phyloP scores from a whole-genome alignment of 1,140 invertebrate species.

The Hylaeus volcanicus region DNA sequence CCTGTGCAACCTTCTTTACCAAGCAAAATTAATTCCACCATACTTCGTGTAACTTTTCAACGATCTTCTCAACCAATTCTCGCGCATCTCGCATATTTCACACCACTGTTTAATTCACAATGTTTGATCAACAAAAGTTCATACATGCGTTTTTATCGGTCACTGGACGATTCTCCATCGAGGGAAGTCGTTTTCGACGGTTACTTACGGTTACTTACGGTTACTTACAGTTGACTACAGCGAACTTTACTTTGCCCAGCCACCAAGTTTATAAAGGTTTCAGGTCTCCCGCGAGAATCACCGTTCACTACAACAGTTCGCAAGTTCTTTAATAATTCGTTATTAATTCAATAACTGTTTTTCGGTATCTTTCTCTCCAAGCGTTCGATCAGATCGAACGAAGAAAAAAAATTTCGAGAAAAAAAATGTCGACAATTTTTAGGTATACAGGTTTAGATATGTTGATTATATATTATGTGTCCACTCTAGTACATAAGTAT shows the following conservation, averaged over 20 bases:
- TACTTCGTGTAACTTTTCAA: not conserved
- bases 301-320: no score
- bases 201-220: conserved; percentile 38
- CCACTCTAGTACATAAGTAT: no score
- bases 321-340: conserved; percentile 1
- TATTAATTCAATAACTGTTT: conserved; percentile 14
- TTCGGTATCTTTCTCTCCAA: not conserved
- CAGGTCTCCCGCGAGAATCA: not conserved
- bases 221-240: not conserved
- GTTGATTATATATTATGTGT: no score
- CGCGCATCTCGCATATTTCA: not conserved
- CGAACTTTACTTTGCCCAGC: no score
- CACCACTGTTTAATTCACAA: not conserved
- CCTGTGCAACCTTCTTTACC: no score
- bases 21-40: no score
- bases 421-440: no score
- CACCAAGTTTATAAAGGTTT: conserved; percentile 33
- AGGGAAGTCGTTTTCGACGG: conserved; percentile 1
- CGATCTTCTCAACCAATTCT: not conserved
- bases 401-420: no score
- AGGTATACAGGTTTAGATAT: no score
- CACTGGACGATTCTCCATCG: conserved; percentile 18
- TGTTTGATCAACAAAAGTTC: conserved; percentile 11
- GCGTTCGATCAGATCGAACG: no score
- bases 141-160: conserved; percentile 27